Base-by-base conservation (phyloP, 2,113 vertebrate species). In the Lipophrys pholis region DNA sequence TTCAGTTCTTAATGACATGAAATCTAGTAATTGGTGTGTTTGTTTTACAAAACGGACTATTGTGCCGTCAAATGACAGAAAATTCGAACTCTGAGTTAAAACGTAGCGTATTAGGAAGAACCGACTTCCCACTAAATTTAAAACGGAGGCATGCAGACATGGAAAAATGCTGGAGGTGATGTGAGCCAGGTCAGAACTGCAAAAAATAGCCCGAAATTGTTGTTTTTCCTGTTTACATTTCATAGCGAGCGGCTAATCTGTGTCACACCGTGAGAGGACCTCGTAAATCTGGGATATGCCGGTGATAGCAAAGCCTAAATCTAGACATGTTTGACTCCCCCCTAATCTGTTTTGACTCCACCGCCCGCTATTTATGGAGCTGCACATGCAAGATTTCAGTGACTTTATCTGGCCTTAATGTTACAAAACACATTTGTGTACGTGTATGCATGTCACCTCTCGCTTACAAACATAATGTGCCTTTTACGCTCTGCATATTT, bases 401-500 rank as follows among this genome's bases (percentile, higher is more conserved):
- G 41, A 48, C 56, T 35, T 42, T 42, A 51, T 39, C n/a, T 65
- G 10, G 2, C 6, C 10, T 6, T 8, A 17, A 11, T 10, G 11
- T 3, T 1, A 5, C 14, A 4, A 36, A 15, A 3, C 7, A 17
- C 7, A n/a, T 57, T 38, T 55, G 8, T 48, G 1, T 40, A 3
- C 38, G 38, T 50, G 12, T 45, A 40, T 57, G 38, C 14, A 14
- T 67, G 40, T 67, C 16, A 6, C 55, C 36, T 50, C 60, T 74
- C 21, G 5, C 59, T 68, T 45, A 68, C 39, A 51, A 42, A 58
- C 64, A 50, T 49, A 51, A 59, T 50, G 40, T 14, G 43, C n/a
- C 55, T 74, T 77, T 83, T 69, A 58, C 21, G 2, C 11, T 10
- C 12, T 85, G 59, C 35, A 85, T 82, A 43, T 80, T 85, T 85